Conservation (phyloP, 2,888 invertebrate genomes). For the Drosophila lacicola region DNA sequence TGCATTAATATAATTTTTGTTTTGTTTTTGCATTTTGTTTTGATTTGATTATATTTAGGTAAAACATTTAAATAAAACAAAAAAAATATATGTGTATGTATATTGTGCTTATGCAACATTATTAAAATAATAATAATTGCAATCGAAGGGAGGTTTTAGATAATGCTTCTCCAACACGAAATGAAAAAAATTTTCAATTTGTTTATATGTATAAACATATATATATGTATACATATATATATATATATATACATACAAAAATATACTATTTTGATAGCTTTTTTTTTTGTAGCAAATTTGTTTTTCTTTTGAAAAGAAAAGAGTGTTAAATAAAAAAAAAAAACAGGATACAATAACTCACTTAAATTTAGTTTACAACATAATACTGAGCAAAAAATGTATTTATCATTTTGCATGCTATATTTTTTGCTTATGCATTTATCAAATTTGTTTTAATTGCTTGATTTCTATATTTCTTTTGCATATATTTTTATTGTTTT, state of each 20-base stretch:
- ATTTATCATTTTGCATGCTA: conserved; percentile 66
- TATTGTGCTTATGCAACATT: conserved; percentile 36
- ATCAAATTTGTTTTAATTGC: conserved; percentile 50
- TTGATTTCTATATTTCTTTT: conserved; percentile 24
- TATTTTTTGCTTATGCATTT: conserved; percentile 58
- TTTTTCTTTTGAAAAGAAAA: conserved; percentile 24
- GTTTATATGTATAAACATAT: neutral
- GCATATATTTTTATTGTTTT: conserved; percentile 7
- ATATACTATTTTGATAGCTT: conserved; percentile 6
- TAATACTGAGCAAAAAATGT: conserved; percentile 85
- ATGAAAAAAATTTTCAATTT: conserved; percentile 17
- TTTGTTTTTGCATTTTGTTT: conserved; percentile 29
- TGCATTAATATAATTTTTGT: conserved; percentile 39
- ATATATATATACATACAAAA: neutral
- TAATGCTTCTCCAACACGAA: conserved; percentile 38
- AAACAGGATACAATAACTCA: conserved; percentile 76
- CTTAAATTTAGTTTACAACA: conserved; percentile 84
- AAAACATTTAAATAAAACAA: conserved; percentile 50
- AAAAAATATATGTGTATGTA: conserved; percentile 39
- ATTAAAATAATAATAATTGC: conserved; percentile 54
- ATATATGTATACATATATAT: neutral
- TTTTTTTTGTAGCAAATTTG: conserved; percentile 15
- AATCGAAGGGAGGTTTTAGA: conserved; percentile 43
- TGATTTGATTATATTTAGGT: conserved; percentile 29
- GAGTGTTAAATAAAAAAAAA: conserved; percentile 44